Conservation (phyloP, 2,888 invertebrate species). For the Pristionchus entomophagus region DNA sequence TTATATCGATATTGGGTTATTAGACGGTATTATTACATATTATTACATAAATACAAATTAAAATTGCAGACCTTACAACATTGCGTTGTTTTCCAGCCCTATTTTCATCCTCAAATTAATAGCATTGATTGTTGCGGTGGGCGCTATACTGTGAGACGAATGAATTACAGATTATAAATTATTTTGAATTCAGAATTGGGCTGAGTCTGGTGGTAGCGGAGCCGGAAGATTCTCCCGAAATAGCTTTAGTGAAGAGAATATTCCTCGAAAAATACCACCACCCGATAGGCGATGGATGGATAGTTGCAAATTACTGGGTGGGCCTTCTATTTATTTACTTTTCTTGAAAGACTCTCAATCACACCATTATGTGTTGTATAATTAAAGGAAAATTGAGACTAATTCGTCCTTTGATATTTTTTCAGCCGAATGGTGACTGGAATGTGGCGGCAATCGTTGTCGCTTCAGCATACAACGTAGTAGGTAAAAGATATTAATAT, state of each 20-base stretch:
- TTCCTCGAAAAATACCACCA: not conserved
- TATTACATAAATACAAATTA: not conserved
- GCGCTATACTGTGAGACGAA: not conserved
- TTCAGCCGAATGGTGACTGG: not conserved
- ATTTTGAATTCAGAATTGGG: not conserved
- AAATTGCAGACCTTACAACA: not conserved
- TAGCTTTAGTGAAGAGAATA: not conserved
- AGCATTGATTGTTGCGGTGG: not conserved
- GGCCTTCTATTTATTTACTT: no score
- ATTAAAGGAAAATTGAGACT: no score
- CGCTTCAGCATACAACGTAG: not conserved
- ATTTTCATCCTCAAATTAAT: not conserved
- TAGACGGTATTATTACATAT: not conserved
- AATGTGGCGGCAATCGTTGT: not conserved
- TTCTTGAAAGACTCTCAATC: no score
- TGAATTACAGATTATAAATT: no score
- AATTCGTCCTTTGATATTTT: no score
- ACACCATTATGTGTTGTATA: no score
- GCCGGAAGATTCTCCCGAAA: not conserved
- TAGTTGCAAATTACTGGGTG: not conserved
- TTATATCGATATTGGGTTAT: not conserved
- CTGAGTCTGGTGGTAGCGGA: not conserved
- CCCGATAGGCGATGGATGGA: not conserved
- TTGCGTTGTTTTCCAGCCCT: not conserved
- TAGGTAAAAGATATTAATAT: no score